Evolutionary conservation across 1,140 invertebrate genomes (phyloP).

Genomic region (Pseudomyrmex gracilis): DNA sequence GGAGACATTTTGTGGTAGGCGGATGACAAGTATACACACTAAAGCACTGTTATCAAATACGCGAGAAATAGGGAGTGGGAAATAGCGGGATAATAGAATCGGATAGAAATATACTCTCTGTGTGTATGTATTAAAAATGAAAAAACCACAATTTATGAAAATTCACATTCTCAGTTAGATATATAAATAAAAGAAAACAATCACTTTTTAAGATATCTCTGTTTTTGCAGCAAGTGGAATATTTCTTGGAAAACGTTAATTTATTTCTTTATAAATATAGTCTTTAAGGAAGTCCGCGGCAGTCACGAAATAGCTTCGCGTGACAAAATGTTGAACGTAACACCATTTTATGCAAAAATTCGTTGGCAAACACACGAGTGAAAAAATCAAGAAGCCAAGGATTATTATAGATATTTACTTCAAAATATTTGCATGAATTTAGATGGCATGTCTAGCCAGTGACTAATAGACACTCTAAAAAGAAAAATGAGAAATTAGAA

Average conservation of each 20-base stretch:
- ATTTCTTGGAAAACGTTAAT: conserved; percentile 48
- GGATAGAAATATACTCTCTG: no score
- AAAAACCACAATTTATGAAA: no score
- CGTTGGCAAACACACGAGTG: conserved; percentile 2
- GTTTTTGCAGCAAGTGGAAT: not conserved
- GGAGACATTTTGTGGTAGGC: conserved; percentile 36
- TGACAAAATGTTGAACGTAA: conserved; percentile 61
- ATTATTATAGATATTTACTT: conserved; percentile 76
- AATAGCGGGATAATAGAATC: not conserved
- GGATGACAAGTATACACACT: not conserved
- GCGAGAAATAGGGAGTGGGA: not conserved
- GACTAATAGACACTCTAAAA: not conserved
- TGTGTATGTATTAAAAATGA: no score
- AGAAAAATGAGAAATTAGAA: not conserved
- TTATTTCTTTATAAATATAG: conserved; percentile 59
- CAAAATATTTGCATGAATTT: conserved; percentile 78
- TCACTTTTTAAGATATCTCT: no score
- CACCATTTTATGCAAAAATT: conserved; percentile 1
- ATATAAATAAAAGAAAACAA: no score
- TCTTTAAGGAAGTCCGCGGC: conserved; percentile 40
- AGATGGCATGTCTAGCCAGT: conserved; percentile 13
- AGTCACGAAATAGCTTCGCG: conserved; percentile 58
- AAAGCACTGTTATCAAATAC: conserved; percentile 6
- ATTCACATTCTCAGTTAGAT: no score
- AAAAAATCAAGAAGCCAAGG: conserved; percentile 25